Percentiles rank a stretch among this genome's conserved stretches.
These are phyloP conservation scores for Serrognathus titanus DNA, from an alignment of 2,888 invertebrate genomes.

Conservation along the genomic window DNA sequence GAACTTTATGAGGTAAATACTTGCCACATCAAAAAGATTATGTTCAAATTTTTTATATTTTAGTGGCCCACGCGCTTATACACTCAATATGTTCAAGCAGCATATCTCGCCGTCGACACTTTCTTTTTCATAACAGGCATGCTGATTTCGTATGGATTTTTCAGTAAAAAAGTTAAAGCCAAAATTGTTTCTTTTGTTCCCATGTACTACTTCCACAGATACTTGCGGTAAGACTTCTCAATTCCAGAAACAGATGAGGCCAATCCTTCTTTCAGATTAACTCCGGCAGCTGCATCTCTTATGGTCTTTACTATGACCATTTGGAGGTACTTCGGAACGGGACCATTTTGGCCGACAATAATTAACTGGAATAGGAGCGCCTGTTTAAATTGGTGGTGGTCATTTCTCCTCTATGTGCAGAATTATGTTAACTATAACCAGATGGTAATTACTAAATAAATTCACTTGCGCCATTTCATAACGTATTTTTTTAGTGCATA, in stretches of 20 bases:
- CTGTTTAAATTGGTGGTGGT: conserved; percentile 17
- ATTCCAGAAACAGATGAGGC: not conserved
- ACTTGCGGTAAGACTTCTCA: not conserved
- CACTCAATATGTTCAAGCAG: not conserved
- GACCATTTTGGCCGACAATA: conserved; percentile 7
- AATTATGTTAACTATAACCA: conserved; percentile 14
- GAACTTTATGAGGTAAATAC: not conserved
- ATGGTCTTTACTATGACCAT: conserved; percentile 12
- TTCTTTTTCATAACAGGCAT: not conserved
- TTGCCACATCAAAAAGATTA: not conserved
- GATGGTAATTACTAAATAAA: conserved; percentile 7
- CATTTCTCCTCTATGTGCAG: conserved; percentile 13
- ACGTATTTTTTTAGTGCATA: conserved; percentile 11
- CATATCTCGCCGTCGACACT: not conserved
- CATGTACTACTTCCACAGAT: not conserved
- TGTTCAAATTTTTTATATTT: not conserved
- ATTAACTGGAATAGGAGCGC: not conserved
- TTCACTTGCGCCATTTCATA: not conserved
- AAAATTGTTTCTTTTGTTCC: not conserved
- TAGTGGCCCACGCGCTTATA: not conserved
- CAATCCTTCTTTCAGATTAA: conserved; percentile 3
- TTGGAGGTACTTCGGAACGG: conserved; percentile 3
- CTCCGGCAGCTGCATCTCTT: conserved; percentile 12
- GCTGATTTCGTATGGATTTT: not conserved
- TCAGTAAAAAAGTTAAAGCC: not conserved